These are phyloP conservation scores for Macaca fascicularis DNA, from an alignment of 2,113 vertebrate species.

Conservation along the genomic window T2T-MFA8v1.1 NC_088377.1:4274501-4275000, in stretches of 20 bases:
- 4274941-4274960: neutral
- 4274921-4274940: fast-evolving
- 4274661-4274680: fast-evolving
- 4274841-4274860: fast-evolving
- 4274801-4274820: neutral
- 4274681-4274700: neutral
- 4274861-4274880: fast-evolving
- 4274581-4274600: neutral
- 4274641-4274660: fast-evolving
- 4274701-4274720: fast-evolving
- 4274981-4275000: neutral
- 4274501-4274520: neutral
- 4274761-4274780: neutral
- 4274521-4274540: neutral
- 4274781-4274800: neutral
- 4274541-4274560: neutral
- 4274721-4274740: fast-evolving
- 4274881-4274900: fast-evolving
- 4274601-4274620: fast-evolving
- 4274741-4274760: too few species aligned
- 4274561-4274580: fast-evolving
- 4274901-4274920: fast-evolving
- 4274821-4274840: fast-evolving
- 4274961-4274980: fast-evolving
- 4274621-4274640: neutral